Base-by-base conservation (phyloP, 2,113 vertebrate genomes). In the Petroica traversi region DNA sequence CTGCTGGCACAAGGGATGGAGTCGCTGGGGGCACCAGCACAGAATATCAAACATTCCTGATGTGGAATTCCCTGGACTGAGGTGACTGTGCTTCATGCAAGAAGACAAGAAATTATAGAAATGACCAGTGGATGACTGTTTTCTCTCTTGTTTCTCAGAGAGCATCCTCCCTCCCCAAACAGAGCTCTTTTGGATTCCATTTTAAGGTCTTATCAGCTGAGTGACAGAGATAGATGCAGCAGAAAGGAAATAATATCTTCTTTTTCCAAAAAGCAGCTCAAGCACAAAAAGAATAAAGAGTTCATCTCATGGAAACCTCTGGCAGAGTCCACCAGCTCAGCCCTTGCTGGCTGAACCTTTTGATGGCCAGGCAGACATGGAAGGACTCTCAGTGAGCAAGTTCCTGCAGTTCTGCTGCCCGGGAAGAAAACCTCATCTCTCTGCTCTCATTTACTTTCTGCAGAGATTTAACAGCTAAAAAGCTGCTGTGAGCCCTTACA, bases 401-500 rank as follows among this genome's bases (percentile, higher is more conserved):
- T 20, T 89, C 77, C 73, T 74, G 55, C 87, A 45, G n/a, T n/a
- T 76, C 59, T 95, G 1, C 77, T 97, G 71, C 62, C 26, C 29
- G 33, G 20, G 63, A 77, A 69, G 82, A 46, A 94, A 92, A 76
- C 23, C 66, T 81, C 54, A 45, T 78, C 54, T 66, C 92, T 62
- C 55, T 69, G 28, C 69, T 45, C 34, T 67, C 55, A 28, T 46
- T 73, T 51, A 12, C 24, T 85, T 68, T 94, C 81, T 92, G 73
- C 52, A 78, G 55, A 75, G 34, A 82, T 89, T 95, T 89, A 88
- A 57, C 88, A 89, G 72, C 83, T 55, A 80, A 36, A 41, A 95
- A 93, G 59, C 80, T 95, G 66, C 59, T 90, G 36, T 26, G 71
- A 90, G 71, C 66, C 63, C 67, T 95, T 94, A 73, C 5, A 1